Percentiles rank a stretch among this genome's conserved stretches.
Evolutionary conservation across 2,888 invertebrate genomes (phyloP).

Genomic region (Thereva nobilitata): DNA sequence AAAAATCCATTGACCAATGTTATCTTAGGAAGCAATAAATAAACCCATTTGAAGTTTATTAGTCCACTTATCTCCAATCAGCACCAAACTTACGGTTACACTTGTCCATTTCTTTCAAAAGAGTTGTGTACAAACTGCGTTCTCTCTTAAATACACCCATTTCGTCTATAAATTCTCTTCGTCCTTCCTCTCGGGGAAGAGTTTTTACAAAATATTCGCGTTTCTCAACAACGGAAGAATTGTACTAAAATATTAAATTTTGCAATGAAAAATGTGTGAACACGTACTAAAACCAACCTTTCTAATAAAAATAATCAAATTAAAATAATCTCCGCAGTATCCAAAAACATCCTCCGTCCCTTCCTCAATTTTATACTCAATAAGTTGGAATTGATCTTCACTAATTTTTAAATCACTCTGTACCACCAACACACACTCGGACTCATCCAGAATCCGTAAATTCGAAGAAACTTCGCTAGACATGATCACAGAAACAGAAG

Average conservation of each 20-base stretch:
- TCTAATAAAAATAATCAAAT: constrained; percentile 43
- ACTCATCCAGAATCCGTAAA: constrained; percentile 35
- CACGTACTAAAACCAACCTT: constrained; percentile 1
- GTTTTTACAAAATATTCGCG: constrained; percentile 49
- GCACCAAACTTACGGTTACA: constrained; percentile 38
- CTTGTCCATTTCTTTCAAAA: constrained; percentile 50
- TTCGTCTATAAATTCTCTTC: constrained; percentile 42
- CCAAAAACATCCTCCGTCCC: constrained; percentile 50
- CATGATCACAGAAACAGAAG: too few species aligned
- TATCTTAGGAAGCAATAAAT: too few species aligned
- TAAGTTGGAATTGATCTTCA: constrained; percentile 40
- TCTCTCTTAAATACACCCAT: constrained; percentile 43
- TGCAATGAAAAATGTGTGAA: background rate
- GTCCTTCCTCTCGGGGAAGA: constrained; percentile 45
- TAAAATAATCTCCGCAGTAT: constrained; percentile 54
- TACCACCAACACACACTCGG: constrained; percentile 48
- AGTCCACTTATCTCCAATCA: too few species aligned
- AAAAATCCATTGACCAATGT: too few species aligned
- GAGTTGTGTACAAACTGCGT: constrained; percentile 46
- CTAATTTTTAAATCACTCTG: constrained; percentile 43
- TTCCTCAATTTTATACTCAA: constrained; percentile 42
- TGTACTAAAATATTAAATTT: background rate
- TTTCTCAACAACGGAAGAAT: background rate
- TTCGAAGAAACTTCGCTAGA: too few species aligned
- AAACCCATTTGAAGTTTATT: too few species aligned